Evolutionary conservation across 2,113 vertebrate species (phyloP).

Genomic region (Donacobius atricapilla): DNA sequence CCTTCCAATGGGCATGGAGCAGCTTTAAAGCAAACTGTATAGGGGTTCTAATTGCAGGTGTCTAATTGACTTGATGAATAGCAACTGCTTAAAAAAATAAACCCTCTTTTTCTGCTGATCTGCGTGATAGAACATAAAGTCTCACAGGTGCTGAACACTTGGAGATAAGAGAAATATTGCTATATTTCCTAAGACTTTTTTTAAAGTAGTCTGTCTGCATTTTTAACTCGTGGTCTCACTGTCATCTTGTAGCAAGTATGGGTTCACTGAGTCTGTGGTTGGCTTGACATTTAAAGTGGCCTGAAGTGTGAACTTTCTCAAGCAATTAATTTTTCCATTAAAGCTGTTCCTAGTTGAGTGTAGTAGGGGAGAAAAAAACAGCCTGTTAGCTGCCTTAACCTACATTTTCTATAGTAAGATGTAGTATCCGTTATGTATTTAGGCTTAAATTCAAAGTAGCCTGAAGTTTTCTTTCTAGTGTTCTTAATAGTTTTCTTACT

Average conservation of each 20-base stretch:
- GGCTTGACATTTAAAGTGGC: background rate
- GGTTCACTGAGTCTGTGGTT: conserved; percentile 24
- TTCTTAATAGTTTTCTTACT: too few relatives aligned
- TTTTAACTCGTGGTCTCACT: conserved; percentile 40
- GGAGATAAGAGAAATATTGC: conserved; percentile 57
- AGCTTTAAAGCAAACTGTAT: conserved; percentile 78
- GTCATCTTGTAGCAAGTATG: background rate
- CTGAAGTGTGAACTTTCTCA: background rate
- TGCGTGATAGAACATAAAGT: conserved; percentile 68
- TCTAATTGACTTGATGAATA: conserved; percentile 79
- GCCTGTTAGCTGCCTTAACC: background rate
- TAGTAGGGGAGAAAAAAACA: background rate
- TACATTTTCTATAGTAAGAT: background rate
- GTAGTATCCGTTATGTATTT: background rate
- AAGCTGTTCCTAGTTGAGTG: background rate
- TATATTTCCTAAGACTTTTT: conserved; percentile 51
- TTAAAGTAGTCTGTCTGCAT: conserved; percentile 47
- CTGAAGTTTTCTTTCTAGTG: background rate
- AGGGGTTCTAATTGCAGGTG: conserved; percentile 78
- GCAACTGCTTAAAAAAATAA: conserved; percentile 65
- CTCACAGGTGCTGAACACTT: conserved; percentile 64
- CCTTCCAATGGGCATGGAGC: conserved; percentile 77
- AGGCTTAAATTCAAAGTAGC: background rate
- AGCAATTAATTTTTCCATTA: background rate
- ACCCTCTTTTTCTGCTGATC: conserved; percentile 62